Evolutionary conservation across 2,113 vertebrate species (phyloP).

Genomic region (Danionella cerebrum): DNA sequence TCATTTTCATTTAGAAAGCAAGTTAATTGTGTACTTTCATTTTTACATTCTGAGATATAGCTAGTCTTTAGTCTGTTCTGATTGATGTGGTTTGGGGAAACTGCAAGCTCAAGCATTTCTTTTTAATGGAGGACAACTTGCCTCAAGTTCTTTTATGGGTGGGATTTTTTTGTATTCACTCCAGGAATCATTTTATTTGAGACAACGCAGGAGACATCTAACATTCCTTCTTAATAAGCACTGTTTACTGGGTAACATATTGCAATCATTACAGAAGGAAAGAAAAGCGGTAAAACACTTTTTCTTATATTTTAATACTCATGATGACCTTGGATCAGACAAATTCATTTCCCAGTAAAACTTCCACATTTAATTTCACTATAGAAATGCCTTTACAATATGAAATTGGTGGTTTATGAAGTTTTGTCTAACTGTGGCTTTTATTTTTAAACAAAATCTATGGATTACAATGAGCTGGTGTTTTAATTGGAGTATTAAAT

Average conservation of each 20-base stretch:
- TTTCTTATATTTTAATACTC: neutral
- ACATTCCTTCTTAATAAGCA: constrained; percentile 5
- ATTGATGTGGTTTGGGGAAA: constrained; percentile 19
- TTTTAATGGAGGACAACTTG: constrained; percentile 9
- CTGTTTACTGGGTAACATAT: neutral
- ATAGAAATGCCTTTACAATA: too few species aligned
- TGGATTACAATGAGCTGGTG: too few species aligned
- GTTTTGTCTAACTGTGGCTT: too few species aligned
- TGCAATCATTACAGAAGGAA: neutral
- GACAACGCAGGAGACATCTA: neutral
- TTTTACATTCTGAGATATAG: neutral
- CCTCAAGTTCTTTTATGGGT: constrained; percentile 5
- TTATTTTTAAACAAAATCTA: too few species aligned
- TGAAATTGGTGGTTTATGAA: too few species aligned
- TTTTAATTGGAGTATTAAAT: too few species aligned
- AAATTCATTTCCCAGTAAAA: too few species aligned
- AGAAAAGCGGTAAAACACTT: neutral
- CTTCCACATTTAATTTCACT: too few species aligned
- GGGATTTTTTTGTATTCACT: neutral
- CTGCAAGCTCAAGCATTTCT: constrained; percentile 16
- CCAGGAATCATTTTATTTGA: constrained; percentile 1
- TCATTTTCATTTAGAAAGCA: constrained; percentile 7
- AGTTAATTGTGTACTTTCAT: neutral
- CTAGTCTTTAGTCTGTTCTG: neutral
- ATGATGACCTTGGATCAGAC: too few species aligned